These are phyloP conservation scores for Prionace glauca DNA, from an alignment of 2,797 vertebrate genomes.

Conservation along the genomic window DNA sequence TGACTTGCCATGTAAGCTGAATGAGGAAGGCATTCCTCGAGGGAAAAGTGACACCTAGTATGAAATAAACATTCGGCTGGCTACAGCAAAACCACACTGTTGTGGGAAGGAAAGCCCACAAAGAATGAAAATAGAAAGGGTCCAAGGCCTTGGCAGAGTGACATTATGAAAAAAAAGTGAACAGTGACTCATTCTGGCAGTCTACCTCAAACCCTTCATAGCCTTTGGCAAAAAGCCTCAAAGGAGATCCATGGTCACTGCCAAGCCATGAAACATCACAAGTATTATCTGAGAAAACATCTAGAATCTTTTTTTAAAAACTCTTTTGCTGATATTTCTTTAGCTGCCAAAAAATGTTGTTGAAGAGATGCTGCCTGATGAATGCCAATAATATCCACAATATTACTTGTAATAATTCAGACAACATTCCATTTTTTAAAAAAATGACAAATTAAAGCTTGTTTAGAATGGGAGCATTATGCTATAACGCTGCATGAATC, in stretches of 20 bases:
- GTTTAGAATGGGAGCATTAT: background rate
- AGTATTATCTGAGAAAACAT: conserved; percentile 60
- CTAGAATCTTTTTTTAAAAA: background rate
- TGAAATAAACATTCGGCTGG: conserved; percentile 64
- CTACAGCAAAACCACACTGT: conserved; percentile 67
- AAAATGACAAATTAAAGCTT: conserved; percentile 13
- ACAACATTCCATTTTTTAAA: background rate
- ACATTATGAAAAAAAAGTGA: conserved; percentile 71
- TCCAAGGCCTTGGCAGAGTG: conserved; percentile 76
- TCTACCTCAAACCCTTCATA: conserved; percentile 72
- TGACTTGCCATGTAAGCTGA: background rate
- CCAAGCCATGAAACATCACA: conserved; percentile 77
- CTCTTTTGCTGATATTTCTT: background rate
- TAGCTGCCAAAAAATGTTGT: conserved; percentile 1
- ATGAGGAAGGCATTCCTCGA: background rate
- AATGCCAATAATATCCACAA: background rate
- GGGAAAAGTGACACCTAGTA: conserved; percentile 61
- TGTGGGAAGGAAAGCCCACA: conserved; percentile 70
- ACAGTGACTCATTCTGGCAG: conserved; percentile 77
- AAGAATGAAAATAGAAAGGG: conserved; percentile 81
- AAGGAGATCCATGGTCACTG: conserved; percentile 73
- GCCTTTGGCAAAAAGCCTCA: conserved; percentile 71
- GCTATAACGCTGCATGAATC: background rate
- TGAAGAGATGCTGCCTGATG: background rate
- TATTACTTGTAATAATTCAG: background rate